Conservation (phyloP, 1,140 invertebrate species). For the Microplitis demolitor region DNA sequence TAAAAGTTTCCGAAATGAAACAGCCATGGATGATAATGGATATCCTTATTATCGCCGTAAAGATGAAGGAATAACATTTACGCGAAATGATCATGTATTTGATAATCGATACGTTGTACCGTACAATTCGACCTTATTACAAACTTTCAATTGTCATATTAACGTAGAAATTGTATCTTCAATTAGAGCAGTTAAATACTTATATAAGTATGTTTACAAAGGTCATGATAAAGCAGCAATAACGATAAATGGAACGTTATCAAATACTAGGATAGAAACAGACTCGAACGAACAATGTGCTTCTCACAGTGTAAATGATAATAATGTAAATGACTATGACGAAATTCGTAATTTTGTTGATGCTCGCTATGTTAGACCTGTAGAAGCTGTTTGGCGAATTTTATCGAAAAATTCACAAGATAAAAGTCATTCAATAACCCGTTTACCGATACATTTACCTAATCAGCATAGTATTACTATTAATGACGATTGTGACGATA, state of each 20-base stretch:
- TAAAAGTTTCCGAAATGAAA: conserved; percentile 1
- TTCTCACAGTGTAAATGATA: not conserved
- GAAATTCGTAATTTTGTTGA: conserved; percentile 6
- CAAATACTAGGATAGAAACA: too few species aligned
- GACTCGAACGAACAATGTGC: not conserved
- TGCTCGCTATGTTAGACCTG: not conserved
- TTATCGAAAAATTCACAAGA: not conserved
- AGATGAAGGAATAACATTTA: not conserved
- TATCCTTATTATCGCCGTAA: not conserved
- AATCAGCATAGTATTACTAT: conserved; percentile 5
- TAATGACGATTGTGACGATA: not conserved
- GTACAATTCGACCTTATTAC: conserved; percentile 11
- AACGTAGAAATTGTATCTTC: conserved; percentile 15
- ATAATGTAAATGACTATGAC: not conserved
- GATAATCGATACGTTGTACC: conserved; percentile 19
- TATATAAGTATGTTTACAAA: conserved; percentile 20
- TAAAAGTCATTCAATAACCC: not conserved
- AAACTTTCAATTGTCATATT: conserved; percentile 22
- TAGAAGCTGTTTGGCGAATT: conserved; percentile 1
- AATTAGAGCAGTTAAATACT: conserved; percentile 16
- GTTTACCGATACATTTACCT: not conserved
- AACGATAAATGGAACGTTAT: not conserved
- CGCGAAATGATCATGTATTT: not conserved
- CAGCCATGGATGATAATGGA: conserved; percentile 9
- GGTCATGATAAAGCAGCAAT: conserved; percentile 3